These are phyloP conservation scores for Hybognathus amarus DNA, from an alignment of 2,797 vertebrate species.

Conservation along the genomic window DNA sequence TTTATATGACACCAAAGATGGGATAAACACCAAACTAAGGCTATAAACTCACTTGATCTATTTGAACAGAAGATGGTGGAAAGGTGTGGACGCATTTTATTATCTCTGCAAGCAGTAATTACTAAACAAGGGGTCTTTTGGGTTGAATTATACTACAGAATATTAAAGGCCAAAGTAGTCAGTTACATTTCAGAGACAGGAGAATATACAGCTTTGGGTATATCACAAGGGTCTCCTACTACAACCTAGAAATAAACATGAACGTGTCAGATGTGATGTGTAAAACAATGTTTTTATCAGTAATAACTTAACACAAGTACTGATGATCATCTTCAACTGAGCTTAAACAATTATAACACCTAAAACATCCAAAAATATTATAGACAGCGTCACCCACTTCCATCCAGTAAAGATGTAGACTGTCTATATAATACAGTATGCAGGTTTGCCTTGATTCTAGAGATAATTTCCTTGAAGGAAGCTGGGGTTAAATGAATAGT, in stretches of 20 bases:
- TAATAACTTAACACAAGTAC: neutral
- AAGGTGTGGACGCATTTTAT: slow-evolving; percentile 34
- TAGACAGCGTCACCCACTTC: neutral
- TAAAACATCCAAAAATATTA: neutral
- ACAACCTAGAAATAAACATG: neutral
- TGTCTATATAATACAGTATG: too few species aligned
- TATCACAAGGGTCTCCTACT: neutral
- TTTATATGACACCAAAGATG: slow-evolving; percentile 47
- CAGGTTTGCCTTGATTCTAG: too few species aligned
- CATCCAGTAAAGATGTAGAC: neutral
- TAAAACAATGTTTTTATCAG: neutral
- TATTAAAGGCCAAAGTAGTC: slow-evolving; percentile 29
- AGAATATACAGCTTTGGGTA: neutral
- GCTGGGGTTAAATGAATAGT: neutral
- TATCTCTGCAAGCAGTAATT: slow-evolving; percentile 24
- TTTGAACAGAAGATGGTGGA: slow-evolving; percentile 34
- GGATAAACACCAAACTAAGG: slow-evolving; percentile 47
- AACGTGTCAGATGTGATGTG: neutral
- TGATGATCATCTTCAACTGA: neutral
- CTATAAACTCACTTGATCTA: slow-evolving; percentile 46
- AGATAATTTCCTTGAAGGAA: neutral
- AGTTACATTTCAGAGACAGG: neutral
- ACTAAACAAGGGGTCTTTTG: slow-evolving; percentile 21
- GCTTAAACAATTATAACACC: neutral
- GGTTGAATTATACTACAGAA: slow-evolving; percentile 19